Evolutionary conservation across 2,797 vertebrate genomes (phyloP).

Genomic region (Tamandua tetradactyla): DNA sequence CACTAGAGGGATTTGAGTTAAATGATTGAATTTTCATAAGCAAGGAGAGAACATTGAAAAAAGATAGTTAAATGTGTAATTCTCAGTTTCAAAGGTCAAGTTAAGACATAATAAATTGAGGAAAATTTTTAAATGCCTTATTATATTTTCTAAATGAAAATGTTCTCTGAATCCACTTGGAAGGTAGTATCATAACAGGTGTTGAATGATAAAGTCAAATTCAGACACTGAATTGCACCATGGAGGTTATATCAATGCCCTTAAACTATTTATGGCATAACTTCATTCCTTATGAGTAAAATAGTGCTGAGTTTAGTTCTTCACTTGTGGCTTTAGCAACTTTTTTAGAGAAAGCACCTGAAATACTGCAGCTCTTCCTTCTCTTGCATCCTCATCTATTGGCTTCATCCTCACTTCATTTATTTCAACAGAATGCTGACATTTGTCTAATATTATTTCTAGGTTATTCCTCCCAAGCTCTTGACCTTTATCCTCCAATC

Average conservation of each 20-base stretch:
- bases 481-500: conserved; percentile 65
- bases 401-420: conserved; percentile 45
- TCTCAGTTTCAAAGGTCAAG: conserved; percentile 53
- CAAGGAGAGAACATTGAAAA: background rate
- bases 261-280: conserved; percentile 60
- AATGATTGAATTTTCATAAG: conserved; percentile 27
- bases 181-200: background rate
- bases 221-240: conserved; percentile 12
- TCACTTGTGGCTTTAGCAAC: background rate
- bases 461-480: conserved; percentile 53
- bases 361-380: background rate
- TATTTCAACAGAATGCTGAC: conserved; percentile 61
- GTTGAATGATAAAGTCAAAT: conserved; percentile 34
- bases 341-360: background rate
- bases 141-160: conserved; percentile 21
- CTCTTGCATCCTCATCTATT: background rate
- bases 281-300: conserved; percentile 10
- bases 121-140: background rate
- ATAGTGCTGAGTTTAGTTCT: background rate
- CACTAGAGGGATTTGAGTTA: background rate
- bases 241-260: background rate
- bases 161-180: background rate
- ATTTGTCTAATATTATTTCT: conserved; percentile 67
- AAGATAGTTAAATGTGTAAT: background rate
- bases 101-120: conserved; percentile 37